phyloP scores from a whole-genome alignment of 2,113 vertebrate species.

The Podilymbus podiceps region DNA sequence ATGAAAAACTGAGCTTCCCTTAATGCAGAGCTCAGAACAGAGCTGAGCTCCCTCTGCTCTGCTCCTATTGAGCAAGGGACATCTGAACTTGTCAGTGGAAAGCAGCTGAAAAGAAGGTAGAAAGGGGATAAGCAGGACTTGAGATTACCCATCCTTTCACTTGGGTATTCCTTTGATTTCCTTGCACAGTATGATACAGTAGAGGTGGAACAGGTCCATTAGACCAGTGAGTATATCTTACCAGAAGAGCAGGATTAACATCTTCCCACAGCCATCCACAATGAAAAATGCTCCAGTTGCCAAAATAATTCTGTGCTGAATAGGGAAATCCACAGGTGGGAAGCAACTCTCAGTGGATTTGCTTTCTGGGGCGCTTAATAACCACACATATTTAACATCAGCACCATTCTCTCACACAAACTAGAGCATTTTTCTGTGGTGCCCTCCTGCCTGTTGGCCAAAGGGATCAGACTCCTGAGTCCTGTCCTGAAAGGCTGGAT shows the following conservation, averaged over 20 bases:
- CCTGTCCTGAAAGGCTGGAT: background rate
- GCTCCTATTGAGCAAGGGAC: background rate
- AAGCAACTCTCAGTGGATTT: background rate
- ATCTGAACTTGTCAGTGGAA: background rate
- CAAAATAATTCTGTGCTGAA: constrained; percentile 49
- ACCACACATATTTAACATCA: background rate
- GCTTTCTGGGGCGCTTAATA: constrained; percentile 13
- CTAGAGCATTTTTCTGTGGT: background rate
- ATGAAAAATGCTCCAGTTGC: constrained; percentile 37
- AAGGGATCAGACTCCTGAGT: background rate
- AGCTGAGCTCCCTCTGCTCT: background rate
- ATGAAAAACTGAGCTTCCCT: background rate
- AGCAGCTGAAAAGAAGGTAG: background rate
- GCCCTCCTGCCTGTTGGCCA: constrained; percentile 19
- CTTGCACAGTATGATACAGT: background rate
- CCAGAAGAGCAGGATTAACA: constrained; percentile 42
- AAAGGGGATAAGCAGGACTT: background rate
- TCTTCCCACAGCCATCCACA: constrained; percentile 53
- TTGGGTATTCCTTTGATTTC: background rate
- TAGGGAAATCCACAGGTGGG: constrained; percentile 47
- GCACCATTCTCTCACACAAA: background rate
- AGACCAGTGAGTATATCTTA: background rate
- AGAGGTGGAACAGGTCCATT: background rate
- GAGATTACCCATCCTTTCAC: background rate
- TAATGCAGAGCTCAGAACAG: background rate